phyloP scores from a whole-genome alignment of 2,888 invertebrate genomes.

The Lithosia quadra region DNA sequence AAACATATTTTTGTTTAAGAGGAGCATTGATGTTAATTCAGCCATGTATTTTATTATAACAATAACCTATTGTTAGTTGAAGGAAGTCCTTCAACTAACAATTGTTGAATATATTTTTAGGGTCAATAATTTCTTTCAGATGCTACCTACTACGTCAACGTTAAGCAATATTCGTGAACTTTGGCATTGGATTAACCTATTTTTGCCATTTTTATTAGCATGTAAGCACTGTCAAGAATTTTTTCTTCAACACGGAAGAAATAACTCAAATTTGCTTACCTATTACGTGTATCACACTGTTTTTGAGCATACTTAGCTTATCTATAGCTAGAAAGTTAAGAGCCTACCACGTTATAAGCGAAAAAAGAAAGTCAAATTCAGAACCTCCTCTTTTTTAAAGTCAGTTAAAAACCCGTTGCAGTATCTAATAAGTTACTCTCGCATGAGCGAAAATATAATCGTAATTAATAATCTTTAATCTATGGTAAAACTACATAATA shows the following conservation, averaged over 20 bases:
- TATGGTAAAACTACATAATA: not conserved
- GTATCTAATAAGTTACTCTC: no score
- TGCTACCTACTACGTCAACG: not conserved
- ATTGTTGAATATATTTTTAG: not conserved
- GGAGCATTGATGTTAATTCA: not conserved
- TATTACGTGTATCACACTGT: no score
- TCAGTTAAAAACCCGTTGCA: no score
- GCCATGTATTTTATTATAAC: slow-evolving; percentile 8
- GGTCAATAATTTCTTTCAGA: not conserved
- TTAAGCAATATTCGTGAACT: slow-evolving; percentile 46
- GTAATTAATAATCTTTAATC: not conserved
- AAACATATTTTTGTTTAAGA: not conserved
- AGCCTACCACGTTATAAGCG: no score
- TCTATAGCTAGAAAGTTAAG: no score
- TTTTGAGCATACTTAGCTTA: no score
- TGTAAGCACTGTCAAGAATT: slow-evolving; percentile 44
- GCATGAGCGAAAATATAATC: no score
- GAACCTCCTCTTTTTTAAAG: no score
- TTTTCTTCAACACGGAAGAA: slow-evolving; percentile 1
- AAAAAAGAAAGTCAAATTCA: no score
- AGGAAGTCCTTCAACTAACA: no score
- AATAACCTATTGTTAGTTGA: slow-evolving; percentile 17
- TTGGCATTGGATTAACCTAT: slow-evolving; percentile 48
- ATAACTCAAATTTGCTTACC: no score
- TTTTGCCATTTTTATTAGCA: slow-evolving; percentile 42